Percentiles rank a stretch among this genome's conserved stretches.
Evolutionary conservation across 1,140 invertebrate genomes (phyloP).

Genomic region (Cepaea nemoralis): DNA sequence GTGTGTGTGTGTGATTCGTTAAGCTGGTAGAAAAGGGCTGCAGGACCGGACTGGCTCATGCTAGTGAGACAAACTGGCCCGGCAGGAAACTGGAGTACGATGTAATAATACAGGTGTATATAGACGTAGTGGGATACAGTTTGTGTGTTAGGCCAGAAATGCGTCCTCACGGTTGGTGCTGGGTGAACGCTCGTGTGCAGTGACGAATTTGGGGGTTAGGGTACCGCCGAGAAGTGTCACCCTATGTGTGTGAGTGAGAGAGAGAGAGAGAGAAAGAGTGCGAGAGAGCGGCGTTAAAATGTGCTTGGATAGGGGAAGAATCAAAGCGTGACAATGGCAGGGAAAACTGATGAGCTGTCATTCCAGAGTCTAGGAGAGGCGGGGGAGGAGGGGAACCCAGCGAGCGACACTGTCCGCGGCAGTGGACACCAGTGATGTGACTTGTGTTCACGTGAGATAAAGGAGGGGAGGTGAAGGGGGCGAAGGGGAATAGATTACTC

Average conservation of each 20-base stretch:
- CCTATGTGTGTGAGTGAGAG: constrained; percentile 3
- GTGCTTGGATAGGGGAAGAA: no score
- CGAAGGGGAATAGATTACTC: background rate
- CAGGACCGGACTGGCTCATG: background rate
- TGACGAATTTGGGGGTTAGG: background rate
- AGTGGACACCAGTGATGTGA: background rate
- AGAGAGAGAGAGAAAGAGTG: no score
- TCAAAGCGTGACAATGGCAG: background rate
- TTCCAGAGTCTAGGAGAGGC: background rate
- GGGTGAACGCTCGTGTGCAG: background rate
- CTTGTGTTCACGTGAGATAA: background rate
- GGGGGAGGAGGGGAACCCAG: background rate
- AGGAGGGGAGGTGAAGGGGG: no score
- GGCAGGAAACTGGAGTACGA: background rate
- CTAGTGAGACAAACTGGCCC: background rate
- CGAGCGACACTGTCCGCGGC: background rate
- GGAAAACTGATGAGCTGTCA: background rate
- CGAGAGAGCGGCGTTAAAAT: no score
- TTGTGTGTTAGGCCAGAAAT: constrained; percentile 17
- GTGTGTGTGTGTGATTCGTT: background rate
- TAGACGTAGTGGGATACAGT: background rate
- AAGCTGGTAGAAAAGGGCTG: background rate
- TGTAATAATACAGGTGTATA: background rate
- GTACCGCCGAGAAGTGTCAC: background rate
- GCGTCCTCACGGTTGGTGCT: constrained; percentile 2